These are phyloP conservation scores for Xestia xanthographa DNA, from an alignment of 2,888 invertebrate genomes.

Conservation along the genomic window DNA sequence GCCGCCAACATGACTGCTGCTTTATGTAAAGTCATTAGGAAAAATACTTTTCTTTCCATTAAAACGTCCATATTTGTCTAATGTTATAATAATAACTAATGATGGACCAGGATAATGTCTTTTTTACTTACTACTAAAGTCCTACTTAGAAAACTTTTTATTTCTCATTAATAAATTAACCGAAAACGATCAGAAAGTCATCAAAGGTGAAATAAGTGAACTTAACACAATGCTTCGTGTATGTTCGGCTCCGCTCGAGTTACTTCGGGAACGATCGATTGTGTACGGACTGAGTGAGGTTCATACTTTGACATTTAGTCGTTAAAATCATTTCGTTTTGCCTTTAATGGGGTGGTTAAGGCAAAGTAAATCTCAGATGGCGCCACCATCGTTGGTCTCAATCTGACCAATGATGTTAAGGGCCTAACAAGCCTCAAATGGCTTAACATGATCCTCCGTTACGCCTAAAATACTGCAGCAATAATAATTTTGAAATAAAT, in stretches of 20 bases:
- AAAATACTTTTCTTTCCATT: not conserved
- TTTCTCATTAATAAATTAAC: not conserved
- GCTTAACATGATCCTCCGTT: no score
- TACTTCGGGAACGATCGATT: conserved; percentile 4
- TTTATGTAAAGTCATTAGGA: not conserved
- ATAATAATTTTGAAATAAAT: no score
- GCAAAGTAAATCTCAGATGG: no score
- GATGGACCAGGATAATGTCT: not conserved
- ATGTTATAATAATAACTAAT: not conserved
- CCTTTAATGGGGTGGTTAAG: no score
- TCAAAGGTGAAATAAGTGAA: not conserved
- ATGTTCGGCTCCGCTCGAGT: not conserved
- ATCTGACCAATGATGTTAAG: no score
- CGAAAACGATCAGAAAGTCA: conserved; percentile 1
- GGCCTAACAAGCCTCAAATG: no score
- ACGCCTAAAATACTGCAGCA: no score
- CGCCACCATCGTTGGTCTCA: no score
- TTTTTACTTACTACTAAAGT: not conserved
- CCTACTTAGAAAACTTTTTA: not conserved
- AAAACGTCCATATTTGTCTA: not conserved
- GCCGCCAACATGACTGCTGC: no score
- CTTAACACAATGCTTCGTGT: conserved; percentile 1
- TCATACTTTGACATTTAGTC: conserved; percentile 1
- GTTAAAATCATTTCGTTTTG: no score
- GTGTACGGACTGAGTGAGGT: not conserved